phyloP scores from a whole-genome alignment of 2,797 vertebrate species.

The Cynopterus sphinx region DNA sequence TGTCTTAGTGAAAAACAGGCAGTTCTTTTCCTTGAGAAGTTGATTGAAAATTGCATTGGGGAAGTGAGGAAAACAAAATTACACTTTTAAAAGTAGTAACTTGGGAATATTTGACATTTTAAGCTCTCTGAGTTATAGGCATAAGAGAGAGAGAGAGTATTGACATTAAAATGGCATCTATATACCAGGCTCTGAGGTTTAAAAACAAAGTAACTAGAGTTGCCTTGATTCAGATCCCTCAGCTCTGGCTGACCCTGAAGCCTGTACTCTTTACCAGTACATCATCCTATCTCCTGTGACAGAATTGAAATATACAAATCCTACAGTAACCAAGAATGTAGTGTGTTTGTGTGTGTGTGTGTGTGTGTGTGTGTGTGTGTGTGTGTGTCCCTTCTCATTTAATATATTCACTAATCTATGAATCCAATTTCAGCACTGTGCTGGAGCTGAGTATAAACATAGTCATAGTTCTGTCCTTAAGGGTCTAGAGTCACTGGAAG shows the following conservation, averaged over 20 bases:
- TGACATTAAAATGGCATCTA: not conserved
- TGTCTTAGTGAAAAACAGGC: not conserved
- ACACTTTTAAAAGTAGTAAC: not conserved
- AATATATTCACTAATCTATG: not conserved
- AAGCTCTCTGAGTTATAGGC: not conserved
- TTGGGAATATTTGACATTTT: conserved; percentile 30
- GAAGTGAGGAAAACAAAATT: not conserved
- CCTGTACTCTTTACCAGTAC: not conserved
- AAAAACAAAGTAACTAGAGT: conserved; percentile 5
- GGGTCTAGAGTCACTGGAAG: not conserved
- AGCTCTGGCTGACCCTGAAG: not conserved
- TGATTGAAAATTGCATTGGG: not conserved
- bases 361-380: not conserved
- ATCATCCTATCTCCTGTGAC: not conserved
- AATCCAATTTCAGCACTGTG: not conserved
- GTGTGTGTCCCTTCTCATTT: not conserved
- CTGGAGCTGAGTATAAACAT: not conserved
- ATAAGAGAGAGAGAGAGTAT: not conserved
- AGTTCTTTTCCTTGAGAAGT: not conserved
- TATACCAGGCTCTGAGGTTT: not conserved
- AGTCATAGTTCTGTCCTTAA: not conserved
- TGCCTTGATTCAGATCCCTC: not conserved
- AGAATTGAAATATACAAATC: not conserved
- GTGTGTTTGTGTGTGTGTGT: not conserved
- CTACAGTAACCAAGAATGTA: not conserved